Evolutionary conservation across 2,113 vertebrate species (phyloP).

Genomic region (Regulus satrapa): DNA sequence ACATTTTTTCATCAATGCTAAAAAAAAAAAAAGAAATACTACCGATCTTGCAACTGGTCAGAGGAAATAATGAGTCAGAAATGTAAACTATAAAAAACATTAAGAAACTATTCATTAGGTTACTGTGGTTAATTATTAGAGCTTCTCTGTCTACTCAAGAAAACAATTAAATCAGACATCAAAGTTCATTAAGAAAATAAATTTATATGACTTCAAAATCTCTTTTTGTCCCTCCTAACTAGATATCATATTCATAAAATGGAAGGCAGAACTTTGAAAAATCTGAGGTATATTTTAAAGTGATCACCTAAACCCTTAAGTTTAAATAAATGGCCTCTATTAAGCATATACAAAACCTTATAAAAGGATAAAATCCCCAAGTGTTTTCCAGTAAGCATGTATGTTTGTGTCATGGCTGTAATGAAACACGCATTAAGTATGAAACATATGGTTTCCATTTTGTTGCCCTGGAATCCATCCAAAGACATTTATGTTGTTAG

Average conservation of each 20-base stretch:
- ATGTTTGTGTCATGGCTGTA: slow-evolving; percentile 16
- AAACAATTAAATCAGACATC: background rate
- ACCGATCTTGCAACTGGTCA: background rate
- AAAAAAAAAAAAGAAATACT: background rate
- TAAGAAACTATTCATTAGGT: background rate
- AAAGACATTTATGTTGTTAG: slow-evolving; percentile 58
- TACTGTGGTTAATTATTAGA: background rate
- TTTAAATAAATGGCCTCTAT: background rate
- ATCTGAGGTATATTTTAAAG: background rate
- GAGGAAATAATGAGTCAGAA: background rate
- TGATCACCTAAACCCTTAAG: background rate
- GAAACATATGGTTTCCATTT: slow-evolving; percentile 66
- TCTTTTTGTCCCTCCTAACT: background rate
- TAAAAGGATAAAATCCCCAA: background rate
- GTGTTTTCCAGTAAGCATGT: background rate
- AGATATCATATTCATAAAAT: background rate
- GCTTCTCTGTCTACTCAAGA: background rate
- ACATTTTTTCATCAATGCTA: background rate
- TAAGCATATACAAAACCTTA: background rate
- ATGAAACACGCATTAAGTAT: slow-evolving; percentile 47
- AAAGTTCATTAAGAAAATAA: background rate
- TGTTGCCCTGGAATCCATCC: slow-evolving; percentile 44
- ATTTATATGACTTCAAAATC: background rate
- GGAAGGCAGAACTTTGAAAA: background rate
- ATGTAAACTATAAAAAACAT: background rate